Evolutionary conservation across 1,140 invertebrate genomes (phyloP).

Genomic region (Calephelis nemesis): DNA sequence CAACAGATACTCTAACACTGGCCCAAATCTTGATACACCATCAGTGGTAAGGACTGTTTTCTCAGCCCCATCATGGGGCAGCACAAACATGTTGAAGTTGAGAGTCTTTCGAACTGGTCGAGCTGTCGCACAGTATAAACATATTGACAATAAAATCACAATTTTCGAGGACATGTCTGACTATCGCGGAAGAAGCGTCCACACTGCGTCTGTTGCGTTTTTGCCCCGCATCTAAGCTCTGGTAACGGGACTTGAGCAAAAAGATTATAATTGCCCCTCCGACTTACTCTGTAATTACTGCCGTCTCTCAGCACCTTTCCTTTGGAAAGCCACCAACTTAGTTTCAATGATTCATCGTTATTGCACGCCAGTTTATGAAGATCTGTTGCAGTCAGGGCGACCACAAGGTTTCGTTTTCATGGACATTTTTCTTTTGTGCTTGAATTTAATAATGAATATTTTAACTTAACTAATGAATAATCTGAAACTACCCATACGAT

Average conservation of each 20-base stretch:
- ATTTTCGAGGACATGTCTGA: constrained; percentile 54
- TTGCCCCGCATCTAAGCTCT: constrained; percentile 66
- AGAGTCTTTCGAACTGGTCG: constrained; percentile 60
- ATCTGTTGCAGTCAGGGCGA: constrained; percentile 28
- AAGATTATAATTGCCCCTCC: constrained; percentile 70
- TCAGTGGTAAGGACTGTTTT: constrained; percentile 52
- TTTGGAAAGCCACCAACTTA: constrained; percentile 70
- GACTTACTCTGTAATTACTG: constrained; percentile 60
- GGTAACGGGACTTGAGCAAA: constrained; percentile 73
- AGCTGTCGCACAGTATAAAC: constrained; percentile 41
- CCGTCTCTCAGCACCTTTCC: constrained; percentile 70
- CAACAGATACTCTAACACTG: constrained; percentile 81
- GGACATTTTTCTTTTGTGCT: background rate
- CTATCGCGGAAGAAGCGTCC: constrained; percentile 41
- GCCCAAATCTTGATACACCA: constrained; percentile 80
- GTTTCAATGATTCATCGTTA: constrained; percentile 64
- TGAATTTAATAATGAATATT: background rate
- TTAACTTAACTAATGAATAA: background rate
- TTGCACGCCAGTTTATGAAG: constrained; percentile 39
- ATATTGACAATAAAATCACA: constrained; percentile 42
- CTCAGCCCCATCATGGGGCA: constrained; percentile 50
- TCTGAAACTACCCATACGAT: too few relatives aligned
- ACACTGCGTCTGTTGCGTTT: constrained; percentile 62
- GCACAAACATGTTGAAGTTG: constrained; percentile 71
- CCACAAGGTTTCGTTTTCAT: background rate